phyloP scores from a whole-genome alignment of 1,140 invertebrate genomes.

The Diuraphis noxia region DNA sequence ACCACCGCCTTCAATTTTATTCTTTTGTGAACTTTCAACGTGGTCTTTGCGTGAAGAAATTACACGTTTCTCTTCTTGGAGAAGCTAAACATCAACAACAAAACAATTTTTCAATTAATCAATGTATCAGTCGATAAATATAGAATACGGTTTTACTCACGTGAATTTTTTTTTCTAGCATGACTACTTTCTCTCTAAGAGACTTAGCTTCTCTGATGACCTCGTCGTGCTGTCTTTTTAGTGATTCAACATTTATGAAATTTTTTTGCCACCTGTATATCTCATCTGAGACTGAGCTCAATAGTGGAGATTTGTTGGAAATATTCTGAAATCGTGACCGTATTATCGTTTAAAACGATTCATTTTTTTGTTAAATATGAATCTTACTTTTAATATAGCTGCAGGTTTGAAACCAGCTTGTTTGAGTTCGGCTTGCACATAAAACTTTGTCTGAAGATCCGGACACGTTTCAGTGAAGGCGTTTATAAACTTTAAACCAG shows the following conservation, averaged over 20 bases:
- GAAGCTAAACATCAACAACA: neutral
- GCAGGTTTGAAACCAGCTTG: conserved; percentile 79
- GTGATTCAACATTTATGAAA: conserved; percentile 71
- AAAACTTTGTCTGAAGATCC: conserved; percentile 75
- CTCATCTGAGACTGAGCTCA: conserved; percentile 68
- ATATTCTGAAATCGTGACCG: neutral
- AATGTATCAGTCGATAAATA: neutral
- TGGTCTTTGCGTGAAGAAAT: conserved; percentile 24
- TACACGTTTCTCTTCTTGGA: conserved; percentile 42
- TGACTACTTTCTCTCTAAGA: conserved; percentile 67
- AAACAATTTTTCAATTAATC: neutral
- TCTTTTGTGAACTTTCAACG: neutral
- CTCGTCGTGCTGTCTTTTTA: conserved; percentile 65
- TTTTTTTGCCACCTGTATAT: conserved; percentile 72
- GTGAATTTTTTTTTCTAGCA: conserved; percentile 74
- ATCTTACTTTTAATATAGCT: conserved; percentile 70
- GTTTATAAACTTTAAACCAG: conserved; percentile 83
- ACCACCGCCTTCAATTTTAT: conserved; percentile 58
- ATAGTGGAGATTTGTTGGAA: conserved; percentile 44
- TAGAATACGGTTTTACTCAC: conserved; percentile 60
- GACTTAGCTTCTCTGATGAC: conserved; percentile 66
- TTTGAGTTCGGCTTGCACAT: conserved; percentile 86
- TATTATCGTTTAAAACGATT: neutral
- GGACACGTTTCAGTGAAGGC: conserved; percentile 76
- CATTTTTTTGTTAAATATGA: neutral